These are phyloP conservation scores for Acanthosoma haemorrhoidale DNA, from an alignment of 2,888 invertebrate genomes.

Conservation along the genomic window DNA sequence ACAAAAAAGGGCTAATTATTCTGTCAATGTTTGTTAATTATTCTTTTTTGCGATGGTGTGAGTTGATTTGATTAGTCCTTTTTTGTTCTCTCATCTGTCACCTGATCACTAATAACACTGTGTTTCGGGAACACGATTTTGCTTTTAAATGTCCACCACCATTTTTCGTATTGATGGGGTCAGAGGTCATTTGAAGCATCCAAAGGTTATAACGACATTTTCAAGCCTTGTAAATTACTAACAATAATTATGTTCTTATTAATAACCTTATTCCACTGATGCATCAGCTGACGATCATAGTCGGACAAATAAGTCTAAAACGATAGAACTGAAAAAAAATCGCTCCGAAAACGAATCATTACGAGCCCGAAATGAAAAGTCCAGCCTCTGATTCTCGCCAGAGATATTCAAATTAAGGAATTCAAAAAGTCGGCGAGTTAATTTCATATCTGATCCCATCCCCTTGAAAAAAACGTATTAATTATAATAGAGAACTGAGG, in stretches of 20 bases:
- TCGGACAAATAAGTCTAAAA: too few species aligned
- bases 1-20: neutral
- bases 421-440: neutral
- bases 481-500: neutral
- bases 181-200: too few species aligned
- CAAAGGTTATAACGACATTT: too few species aligned
- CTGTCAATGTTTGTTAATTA: slow-evolving; percentile 2
- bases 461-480: neutral
- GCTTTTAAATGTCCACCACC: too few species aligned
- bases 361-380: neutral
- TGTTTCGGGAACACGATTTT: too few species aligned
- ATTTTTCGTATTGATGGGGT: too few species aligned
- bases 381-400: neutral
- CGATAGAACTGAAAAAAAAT: slow-evolving; percentile 1
- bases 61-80: neutral
- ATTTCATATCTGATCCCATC: neutral
- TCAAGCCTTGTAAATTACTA: too few species aligned
- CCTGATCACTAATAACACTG: too few species aligned
- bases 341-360: neutral
- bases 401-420: neutral
- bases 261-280: too few species aligned
- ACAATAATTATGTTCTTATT: too few species aligned
- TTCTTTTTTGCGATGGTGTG: neutral
- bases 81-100: neutral
- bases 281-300: too few species aligned